Base-by-base conservation (phyloP, 2,797 vertebrate species). In the Amazonetta brasiliensis region DNA sequence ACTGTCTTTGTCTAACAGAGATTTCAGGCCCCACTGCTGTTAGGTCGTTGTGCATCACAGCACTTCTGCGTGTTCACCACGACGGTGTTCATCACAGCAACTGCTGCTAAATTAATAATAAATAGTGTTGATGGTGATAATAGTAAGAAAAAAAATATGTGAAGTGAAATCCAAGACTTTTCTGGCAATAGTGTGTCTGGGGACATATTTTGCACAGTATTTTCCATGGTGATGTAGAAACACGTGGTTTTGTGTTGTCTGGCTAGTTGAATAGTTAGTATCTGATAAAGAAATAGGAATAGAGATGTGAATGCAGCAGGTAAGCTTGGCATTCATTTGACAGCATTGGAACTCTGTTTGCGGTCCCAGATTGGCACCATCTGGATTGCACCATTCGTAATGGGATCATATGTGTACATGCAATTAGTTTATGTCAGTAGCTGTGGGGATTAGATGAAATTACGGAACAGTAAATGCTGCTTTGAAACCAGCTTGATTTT, bases 381-480 rank as follows among this genome's bases (percentile, higher is more conserved):
- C 95, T 97, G 95, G 93, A 35, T 96, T 95, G 95, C 75, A 94
- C 85, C 83, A 62, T 56, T 92, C 3, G 7, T 92, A 96, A 96
- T 92, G 87, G 96, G 92, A 95, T 94, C 90, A 48, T 94, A 55
- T 91, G 94, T 95, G 91, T 90, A 82, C 83, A 52, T 48, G 82
- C 94, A 92, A 96, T 96, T 95, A 92, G 95, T 96, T 96, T 97
- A 78, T 96, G 96, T 92, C 95, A 91, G 80, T 76, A 94, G 87
- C 95, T 88, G 69, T 87, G 91, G 87, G 92, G 92, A 95, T 96
- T 92, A 94, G 89, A 94, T 84, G 76, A 91, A 95, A 93, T 94
- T 94, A 94, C 55, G 83, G 79, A 87, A 76, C 84, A 77, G 87
- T 63, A 95, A 96, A 84, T 76, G 59, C 74, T 90, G 91, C 86